phyloP scores from a whole-genome alignment of 30 jellyfish, hydroid and myxozoan genomes.

The Pelagia noctiluca region DNA sequence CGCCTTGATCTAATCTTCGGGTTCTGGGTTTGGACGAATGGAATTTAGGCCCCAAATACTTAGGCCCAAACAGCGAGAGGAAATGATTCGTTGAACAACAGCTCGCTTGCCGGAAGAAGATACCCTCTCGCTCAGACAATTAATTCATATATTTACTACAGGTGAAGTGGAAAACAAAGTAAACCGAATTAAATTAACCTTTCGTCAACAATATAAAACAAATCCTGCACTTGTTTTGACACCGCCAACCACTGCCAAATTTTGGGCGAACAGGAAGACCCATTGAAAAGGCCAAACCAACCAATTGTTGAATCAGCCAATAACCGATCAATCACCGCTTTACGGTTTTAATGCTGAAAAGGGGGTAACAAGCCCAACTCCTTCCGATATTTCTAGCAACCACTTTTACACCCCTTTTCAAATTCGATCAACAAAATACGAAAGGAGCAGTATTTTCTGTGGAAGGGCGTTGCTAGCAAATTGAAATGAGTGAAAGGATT shows the following conservation, averaged over 20 bases:
- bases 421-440: too few relatives aligned
- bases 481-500: too few relatives aligned
- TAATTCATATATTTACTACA: neutral
- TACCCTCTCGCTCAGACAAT: neutral
- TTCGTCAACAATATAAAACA: neutral
- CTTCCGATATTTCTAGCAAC: neutral
- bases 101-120: neutral
- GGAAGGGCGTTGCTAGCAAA: neutral
- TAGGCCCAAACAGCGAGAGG: neutral
- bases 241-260: neutral
- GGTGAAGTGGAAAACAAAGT: neutral
- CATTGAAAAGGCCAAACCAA: neutral
- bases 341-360: neutral
- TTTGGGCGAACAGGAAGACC: neutral
- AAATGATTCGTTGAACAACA: neutral
- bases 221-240: neutral
- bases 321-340: neutral
- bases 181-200: neutral
- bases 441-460: neutral
- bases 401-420: too few relatives aligned
- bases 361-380: neutral
- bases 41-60: neutral
- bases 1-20: neutral
- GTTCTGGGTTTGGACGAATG: neutral
- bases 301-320: neutral